Evolutionary conservation across 2,113 vertebrate genomes (phyloP).

Genomic region (Trematomus loennbergii): DNA sequence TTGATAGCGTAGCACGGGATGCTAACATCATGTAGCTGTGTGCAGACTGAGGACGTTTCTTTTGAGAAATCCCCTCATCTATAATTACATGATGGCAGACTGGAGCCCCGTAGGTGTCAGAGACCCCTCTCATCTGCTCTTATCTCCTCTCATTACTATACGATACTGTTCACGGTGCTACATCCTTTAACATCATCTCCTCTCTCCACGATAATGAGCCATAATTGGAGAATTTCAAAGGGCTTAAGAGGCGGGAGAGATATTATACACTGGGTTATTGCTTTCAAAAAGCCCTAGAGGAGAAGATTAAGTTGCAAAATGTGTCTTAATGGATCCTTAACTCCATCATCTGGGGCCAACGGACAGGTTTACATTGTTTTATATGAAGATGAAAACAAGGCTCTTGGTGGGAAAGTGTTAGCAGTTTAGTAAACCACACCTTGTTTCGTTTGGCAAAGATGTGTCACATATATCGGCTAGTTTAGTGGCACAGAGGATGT

Average conservation of each 20-base stretch:
- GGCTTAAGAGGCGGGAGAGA: constrained; percentile 61
- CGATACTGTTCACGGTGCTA: constrained; percentile 56
- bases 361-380: constrained; percentile 24
- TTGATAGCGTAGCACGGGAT: constrained; percentile 6
- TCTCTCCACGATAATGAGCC: constrained; percentile 72
- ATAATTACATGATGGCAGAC: constrained; percentile 49
- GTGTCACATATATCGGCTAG: too few relatives aligned
- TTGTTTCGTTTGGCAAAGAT: too few relatives aligned
- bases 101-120: constrained; percentile 44
- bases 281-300: constrained; percentile 56
- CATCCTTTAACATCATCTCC: constrained; percentile 68
- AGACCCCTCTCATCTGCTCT: constrained; percentile 59
- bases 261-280: constrained; percentile 71
- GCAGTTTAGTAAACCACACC: neutral
- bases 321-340: constrained; percentile 68
- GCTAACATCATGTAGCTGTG: constrained; percentile 34
- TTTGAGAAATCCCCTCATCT: constrained; percentile 34
- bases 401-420: constrained; percentile 8
- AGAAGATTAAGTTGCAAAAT: constrained; percentile 69
- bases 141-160: constrained; percentile 69
- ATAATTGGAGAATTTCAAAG: constrained; percentile 77
- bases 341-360: constrained; percentile 52
- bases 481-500: neutral
- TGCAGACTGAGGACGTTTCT: too few relatives aligned
- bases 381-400: constrained; percentile 38